Percentiles rank a stretch among this genome's conserved stretches.
These are phyloP conservation scores for Aethes cnicana DNA, from an alignment of 2,888 invertebrate species.

Conservation along the genomic window DNA sequence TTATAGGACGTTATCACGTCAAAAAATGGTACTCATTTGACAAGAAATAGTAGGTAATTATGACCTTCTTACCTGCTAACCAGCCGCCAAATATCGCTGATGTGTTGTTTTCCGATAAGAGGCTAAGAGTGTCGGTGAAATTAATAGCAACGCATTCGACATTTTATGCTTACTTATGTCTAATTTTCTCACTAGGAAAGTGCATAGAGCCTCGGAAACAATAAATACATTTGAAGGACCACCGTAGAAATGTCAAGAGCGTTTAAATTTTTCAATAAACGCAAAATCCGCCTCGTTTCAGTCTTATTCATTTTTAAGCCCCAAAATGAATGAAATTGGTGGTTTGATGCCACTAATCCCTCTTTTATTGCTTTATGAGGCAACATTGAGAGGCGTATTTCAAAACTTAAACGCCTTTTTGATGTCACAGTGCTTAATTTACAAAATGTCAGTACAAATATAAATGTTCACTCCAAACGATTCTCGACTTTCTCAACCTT, in stretches of 20 bases:
- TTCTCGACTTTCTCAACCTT: neutral
- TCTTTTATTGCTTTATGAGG: slow-evolving; percentile 30
- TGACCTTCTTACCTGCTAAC: too few relatives aligned
- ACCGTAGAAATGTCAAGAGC: slow-evolving; percentile 1
- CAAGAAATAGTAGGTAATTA: too few relatives aligned
- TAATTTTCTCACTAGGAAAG: too few relatives aligned
- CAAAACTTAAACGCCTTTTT: slow-evolving; percentile 31
- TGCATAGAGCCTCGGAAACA: too few relatives aligned
- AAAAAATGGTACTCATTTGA: too few relatives aligned
- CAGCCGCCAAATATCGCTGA: too few relatives aligned
- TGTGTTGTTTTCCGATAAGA: too few relatives aligned
- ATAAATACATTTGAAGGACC: too few relatives aligned
- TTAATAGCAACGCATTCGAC: too few relatives aligned
- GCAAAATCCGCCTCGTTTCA: slow-evolving; percentile 1
- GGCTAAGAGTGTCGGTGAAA: too few relatives aligned
- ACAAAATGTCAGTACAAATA: slow-evolving; percentile 28
- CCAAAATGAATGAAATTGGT: slow-evolving; percentile 15
- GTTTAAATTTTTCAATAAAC: neutral
- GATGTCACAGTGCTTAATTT: slow-evolving; percentile 29
- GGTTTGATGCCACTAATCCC: slow-evolving; percentile 24
- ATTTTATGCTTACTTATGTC: too few relatives aligned
- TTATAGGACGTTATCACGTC: too few relatives aligned
- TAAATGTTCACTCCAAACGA: neutral
- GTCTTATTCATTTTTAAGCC: slow-evolving; percentile 13
- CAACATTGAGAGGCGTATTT: slow-evolving; percentile 19